phyloP scores from a whole-genome alignment of 2,888 invertebrate genomes.

The Metopia argyrocephala region DNA sequence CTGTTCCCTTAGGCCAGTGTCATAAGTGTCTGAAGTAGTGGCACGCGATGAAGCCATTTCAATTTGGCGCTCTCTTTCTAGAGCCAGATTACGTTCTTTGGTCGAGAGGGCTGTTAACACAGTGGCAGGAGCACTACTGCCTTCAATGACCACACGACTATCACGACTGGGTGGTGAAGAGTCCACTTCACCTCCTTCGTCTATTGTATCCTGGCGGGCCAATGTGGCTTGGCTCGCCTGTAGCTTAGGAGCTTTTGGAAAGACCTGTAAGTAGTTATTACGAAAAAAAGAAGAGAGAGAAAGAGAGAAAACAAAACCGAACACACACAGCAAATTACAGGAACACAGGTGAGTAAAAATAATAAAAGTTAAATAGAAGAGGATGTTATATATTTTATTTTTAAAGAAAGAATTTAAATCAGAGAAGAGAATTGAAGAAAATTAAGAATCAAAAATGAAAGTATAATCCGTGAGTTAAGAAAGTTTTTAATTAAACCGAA shows the following conservation, averaged over 20 bases:
- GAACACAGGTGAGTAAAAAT: neutral
- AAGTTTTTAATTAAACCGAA: too few species aligned
- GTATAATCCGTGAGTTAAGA: too few species aligned
- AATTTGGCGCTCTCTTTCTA: constrained; percentile 78
- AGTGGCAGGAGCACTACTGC: constrained; percentile 68
- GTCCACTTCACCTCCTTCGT: constrained; percentile 83
- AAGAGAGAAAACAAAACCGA: constrained; percentile 21
- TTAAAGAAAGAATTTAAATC: too few species aligned
- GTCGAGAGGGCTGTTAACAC: constrained; percentile 73
- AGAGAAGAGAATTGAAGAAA: neutral
- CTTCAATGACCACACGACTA: constrained; percentile 79
- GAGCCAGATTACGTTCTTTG: constrained; percentile 78
- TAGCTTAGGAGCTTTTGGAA: constrained; percentile 85
- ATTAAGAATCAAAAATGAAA: too few species aligned
- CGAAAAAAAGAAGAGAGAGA: constrained; percentile 11
- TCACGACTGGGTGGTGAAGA: constrained; percentile 78
- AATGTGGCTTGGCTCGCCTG: constrained; percentile 80
- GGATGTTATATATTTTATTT: too few species aligned
- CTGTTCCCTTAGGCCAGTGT: constrained; percentile 83
- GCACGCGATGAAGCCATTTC: constrained; percentile 79
- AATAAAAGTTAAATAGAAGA: neutral
- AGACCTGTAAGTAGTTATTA: constrained; percentile 79
- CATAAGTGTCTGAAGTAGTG: constrained; percentile 83
- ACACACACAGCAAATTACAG: constrained; percentile 15
- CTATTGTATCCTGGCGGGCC: constrained; percentile 88